Base-by-base conservation (phyloP, 1,140 invertebrate genomes). In the Bombus superbus region DNA sequence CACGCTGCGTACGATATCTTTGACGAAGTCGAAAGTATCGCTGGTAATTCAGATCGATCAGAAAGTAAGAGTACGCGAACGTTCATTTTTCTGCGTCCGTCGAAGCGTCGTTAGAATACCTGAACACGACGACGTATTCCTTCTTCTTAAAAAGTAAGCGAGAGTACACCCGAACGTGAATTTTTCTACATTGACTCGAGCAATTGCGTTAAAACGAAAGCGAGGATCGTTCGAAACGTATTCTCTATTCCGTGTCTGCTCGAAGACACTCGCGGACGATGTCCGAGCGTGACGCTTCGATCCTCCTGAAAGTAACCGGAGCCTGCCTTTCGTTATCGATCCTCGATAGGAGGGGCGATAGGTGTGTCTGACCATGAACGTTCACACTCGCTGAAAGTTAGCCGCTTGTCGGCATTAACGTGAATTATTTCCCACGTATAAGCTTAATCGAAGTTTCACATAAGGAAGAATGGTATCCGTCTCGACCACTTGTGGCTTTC, bases 391-490 rank as follows among this genome's bases (percentile, higher is more conserved):
- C 18, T 68, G 42, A 32, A 28, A n/a, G 40, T 35, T 8, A 18
- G 40, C 40, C 32, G 40, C 47, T 47, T 18, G 6, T 77, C 32
- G 44, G 28, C n/a, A 32, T 78, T 28, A 15, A 44, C 35, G 18
- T 28, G 35, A 78, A 53, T 69, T 78, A 83, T 78, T 59, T 22
- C 28, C 40, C 6, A 53, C 8, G 25, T 44, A 42, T 32, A 25
- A 69, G 47, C 64, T 72, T 69, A 59, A 84, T 62, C 66, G 66
- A 62, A 62, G 53, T 32, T 62, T 59, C 40, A 72, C 40, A 25
- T 35, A 47, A 84, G 68, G 10, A 79, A 79, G 32, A 62, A 59
- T 18, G 32, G 38, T 35, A 53, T 71, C 72, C 22, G 22, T 5
- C 35, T 25, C 22, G 40, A 38, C 62, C 47, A 35, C n/a, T 57